Conservation (phyloP, 2,113 vertebrate species). For the Lamprotornis superbus region DNA sequence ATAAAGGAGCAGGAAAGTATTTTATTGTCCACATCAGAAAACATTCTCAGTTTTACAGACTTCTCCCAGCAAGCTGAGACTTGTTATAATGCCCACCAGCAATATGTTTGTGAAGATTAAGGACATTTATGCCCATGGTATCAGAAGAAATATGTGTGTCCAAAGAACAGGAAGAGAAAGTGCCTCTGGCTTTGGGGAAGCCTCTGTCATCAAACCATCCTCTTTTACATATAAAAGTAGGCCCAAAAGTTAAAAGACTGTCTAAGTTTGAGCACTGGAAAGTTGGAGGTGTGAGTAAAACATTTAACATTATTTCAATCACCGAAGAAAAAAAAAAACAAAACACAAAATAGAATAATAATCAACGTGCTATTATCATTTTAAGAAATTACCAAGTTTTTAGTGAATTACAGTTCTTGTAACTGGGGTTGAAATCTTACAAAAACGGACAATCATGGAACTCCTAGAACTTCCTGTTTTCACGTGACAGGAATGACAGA, state of each 20-base stretch:
- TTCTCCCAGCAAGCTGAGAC: conserved; percentile 12
- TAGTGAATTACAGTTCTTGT: neutral
- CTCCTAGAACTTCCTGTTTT: neutral
- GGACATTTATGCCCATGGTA: neutral
- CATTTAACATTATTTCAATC: neutral
- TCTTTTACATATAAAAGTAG: neutral
- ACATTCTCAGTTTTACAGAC: conserved; percentile 42
- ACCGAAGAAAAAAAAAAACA: too few species aligned
- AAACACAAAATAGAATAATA: neutral
- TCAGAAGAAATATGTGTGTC: neutral
- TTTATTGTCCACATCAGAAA: conserved; percentile 32
- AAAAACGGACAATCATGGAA: neutral
- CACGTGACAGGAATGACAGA: neutral
- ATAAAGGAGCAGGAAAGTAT: neutral
- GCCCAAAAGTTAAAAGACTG: neutral
- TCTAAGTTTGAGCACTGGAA: neutral
- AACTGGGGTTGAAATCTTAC: neutral
- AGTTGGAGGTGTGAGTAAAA: neutral
- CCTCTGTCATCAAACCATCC: neutral
- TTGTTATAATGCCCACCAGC: neutral
- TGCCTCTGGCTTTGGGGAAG: neutral
- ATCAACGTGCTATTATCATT: neutral
- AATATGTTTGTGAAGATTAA: conserved; percentile 8
- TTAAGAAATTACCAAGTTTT: neutral
- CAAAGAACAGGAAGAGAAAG: neutral